Evolutionary conservation across 2,113 vertebrate species (phyloP).

Genomic region (Pan paniscus): DNA sequence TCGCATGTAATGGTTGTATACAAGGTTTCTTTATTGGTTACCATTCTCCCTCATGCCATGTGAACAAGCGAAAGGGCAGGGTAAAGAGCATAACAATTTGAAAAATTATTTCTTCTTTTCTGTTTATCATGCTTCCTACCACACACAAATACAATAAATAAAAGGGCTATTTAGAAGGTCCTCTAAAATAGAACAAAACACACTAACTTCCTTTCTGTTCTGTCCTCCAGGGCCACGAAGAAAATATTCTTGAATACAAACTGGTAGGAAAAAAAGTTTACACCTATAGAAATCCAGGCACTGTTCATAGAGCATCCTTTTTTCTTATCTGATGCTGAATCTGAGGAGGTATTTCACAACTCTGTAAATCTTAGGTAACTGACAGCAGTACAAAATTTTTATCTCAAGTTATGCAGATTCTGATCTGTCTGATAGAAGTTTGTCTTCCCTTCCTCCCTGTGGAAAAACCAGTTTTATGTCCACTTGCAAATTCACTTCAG

Average conservation of each 20-base stretch:
- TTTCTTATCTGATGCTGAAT: background rate
- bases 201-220: background rate
- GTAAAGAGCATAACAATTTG: background rate
- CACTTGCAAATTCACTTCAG: background rate
- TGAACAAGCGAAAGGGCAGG: background rate
- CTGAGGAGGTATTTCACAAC: background rate
- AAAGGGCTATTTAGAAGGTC: background rate
- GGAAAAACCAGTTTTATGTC: background rate
- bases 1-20: fast-evolving
- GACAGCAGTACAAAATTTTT: background rate
- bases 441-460: background rate
- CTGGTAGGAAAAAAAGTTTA: background rate
- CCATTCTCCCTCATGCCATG: background rate
- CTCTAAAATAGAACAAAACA: background rate
- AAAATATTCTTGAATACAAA: background rate
- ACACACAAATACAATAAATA: background rate
- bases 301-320: background rate
- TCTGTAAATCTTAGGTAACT: background rate
- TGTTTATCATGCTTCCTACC: background rate
- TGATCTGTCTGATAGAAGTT: background rate
- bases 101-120: background rate
- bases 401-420: background rate
- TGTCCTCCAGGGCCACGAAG: background rate
- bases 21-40: background rate
- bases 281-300: background rate